Evolutionary conservation across 2,113 vertebrate genomes (phyloP).

Genomic region (Syngnathus scovelli): DNA sequence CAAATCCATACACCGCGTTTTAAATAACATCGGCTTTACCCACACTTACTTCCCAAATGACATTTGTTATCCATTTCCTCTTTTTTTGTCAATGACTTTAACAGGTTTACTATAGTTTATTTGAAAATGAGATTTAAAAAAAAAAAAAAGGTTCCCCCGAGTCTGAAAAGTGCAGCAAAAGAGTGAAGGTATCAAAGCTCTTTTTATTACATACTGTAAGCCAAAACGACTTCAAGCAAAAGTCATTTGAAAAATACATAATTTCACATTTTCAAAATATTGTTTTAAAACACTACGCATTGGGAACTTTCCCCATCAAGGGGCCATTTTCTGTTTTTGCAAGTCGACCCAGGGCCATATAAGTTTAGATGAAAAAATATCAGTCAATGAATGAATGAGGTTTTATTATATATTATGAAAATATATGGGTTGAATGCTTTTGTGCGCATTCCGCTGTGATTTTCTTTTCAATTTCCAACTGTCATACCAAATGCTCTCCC

Average conservation of each 20-base stretch:
- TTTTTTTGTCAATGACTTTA: neutral
- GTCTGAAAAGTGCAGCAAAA: neutral
- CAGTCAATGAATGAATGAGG: neutral
- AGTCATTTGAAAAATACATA: neutral
- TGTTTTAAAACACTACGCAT: neutral
- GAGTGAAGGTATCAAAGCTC: no score
- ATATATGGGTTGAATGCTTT: neutral
- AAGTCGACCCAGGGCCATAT: neutral
- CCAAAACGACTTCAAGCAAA: neutral
- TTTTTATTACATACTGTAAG: neutral
- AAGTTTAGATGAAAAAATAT: neutral
- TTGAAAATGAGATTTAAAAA: neutral
- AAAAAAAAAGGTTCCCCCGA: no score
- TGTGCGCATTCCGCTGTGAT: neutral
- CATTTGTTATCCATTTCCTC: neutral
- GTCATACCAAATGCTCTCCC: neutral
- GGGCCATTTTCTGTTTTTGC: neutral
- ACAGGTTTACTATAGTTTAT: neutral
- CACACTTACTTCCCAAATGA: neutral
- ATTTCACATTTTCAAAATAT: neutral
- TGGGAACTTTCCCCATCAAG: neutral
- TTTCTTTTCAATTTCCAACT: neutral
- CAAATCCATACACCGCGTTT: neutral
- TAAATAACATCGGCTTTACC: neutral
- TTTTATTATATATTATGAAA: neutral